Percentiles rank a stretch among this genome's conserved stretches.
These are phyloP conservation scores for Drosophila gaucha DNA, from an alignment of 2,888 invertebrate genomes.

Conservation along the genomic window DNA sequence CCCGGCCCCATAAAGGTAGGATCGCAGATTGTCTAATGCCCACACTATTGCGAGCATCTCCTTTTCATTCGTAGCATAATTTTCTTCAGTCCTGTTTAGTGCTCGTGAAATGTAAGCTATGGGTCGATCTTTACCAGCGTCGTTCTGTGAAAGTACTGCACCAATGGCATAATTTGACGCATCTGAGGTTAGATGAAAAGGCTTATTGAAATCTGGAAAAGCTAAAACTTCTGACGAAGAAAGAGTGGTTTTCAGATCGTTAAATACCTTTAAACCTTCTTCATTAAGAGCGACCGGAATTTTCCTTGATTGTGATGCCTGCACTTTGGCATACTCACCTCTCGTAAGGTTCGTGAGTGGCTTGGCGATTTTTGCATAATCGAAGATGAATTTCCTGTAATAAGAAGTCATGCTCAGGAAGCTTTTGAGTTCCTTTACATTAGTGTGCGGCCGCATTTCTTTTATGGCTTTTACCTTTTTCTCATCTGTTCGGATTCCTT, in stretches of 20 bases:
- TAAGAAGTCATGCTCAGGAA: neutral
- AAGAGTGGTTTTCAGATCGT: neutral
- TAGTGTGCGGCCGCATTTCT: neutral
- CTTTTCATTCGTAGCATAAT: neutral
- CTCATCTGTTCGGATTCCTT: neutral
- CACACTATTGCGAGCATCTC: slow-evolving; percentile 1
- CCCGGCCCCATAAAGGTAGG: neutral
- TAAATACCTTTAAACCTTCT: neutral
- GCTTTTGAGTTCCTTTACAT: neutral
- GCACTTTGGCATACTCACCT: neutral
- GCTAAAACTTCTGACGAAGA: neutral
- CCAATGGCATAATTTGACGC: neutral
- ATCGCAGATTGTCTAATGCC: too few species aligned
- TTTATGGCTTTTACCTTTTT: neutral
- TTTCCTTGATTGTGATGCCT: neutral
- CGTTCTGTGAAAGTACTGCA: neutral
- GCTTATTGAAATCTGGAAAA: neutral
- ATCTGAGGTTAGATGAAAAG: neutral
- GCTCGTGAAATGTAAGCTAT: neutral
- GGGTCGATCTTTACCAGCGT: neutral
- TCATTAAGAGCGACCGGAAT: neutral
- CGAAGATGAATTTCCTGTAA: neutral
- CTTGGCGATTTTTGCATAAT: neutral
- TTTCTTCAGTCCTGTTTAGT: neutral
- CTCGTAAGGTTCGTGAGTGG: neutral